Conservation (phyloP, 1,140 invertebrate genomes). For the Conus betulinus region DNA sequence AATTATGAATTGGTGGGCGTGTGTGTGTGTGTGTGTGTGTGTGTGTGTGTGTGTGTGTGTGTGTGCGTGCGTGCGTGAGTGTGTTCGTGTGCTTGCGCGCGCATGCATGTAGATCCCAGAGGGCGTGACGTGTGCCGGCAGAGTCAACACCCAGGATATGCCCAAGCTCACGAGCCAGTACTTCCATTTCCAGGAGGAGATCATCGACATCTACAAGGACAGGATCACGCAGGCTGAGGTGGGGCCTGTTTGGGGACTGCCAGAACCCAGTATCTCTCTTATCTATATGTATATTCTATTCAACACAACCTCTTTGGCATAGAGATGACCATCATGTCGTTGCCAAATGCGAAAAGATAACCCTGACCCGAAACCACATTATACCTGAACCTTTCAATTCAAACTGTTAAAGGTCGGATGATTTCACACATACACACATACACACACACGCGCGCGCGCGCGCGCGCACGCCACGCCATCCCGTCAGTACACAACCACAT, state of each 20-base stretch:
- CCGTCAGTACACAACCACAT: too few relatives aligned
- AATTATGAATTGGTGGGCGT: neutral
- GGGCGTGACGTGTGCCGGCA: constrained; percentile 46
- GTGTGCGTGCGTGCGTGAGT: neutral
- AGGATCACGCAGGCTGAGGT: constrained; percentile 44
- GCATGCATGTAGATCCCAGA: constrained; percentile 41
- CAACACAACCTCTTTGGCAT: too few relatives aligned
- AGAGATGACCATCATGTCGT: too few relatives aligned
- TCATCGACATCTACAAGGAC: constrained; percentile 19
- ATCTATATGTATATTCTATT: too few relatives aligned
- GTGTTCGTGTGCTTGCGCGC: neutral
- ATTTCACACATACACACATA: too few relatives aligned
- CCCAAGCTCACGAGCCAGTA: constrained; percentile 43
- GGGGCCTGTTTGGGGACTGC: neutral
- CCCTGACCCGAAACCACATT: too few relatives aligned
- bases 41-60: neutral
- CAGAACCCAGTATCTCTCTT: too few relatives aligned
- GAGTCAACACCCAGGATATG: constrained; percentile 29
- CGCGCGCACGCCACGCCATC: too few relatives aligned
- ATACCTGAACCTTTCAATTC: too few relatives aligned
- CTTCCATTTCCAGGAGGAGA: constrained; percentile 46
- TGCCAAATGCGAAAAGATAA: too few relatives aligned
- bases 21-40: constrained; percentile 8
- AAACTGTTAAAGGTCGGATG: too few relatives aligned
- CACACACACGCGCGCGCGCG: too few relatives aligned